Evolutionary conservation across 2,888 invertebrate genomes (phyloP), one percentile per base, ranked within the genome.

Genomic region (Platypus cylindrus): DNA sequence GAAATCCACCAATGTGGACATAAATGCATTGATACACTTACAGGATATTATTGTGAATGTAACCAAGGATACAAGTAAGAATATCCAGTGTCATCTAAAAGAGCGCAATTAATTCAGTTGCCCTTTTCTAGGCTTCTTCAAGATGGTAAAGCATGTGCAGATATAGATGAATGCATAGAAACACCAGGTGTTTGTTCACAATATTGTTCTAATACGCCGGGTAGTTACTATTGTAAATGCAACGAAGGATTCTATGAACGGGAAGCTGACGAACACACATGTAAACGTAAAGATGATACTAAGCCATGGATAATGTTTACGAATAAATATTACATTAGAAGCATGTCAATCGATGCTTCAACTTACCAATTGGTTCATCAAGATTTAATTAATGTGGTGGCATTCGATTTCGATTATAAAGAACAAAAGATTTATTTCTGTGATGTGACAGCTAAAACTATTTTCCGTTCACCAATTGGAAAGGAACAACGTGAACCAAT

Each of bases 291-390:
- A 48, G 91, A 94, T 51, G 73, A 73, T 48, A 71, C 67, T 2
- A 64, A 73, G 17, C 87, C 93, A 0, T 95, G 90, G 89, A 62
- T 94, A 11, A 72, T 95, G 34, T 90, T 95, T 57, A 90, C 93
- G 9, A 98, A 98, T 58, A 91, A 94, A 54, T 97, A 97, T 60
- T 98, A 98, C 61, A 82, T 98, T 2, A 71, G 97, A 33, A 94
- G 95, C 53, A 85, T 98, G 78, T 87, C 93, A 0, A 71, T 78
- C 0, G 94, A 95, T 56, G 95, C 90, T 0, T 65, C 71, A 3
- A 66, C 73, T 7, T 94, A 94, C 57, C 83, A 78, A 51, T 67
- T 93, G 11, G 78, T 93, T 51, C 87, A 91, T 52, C 91, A 93
- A 60, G 95, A 95, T 55, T 72, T 97, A 14, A 83, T 91, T 67